These are phyloP conservation scores for Erpornis zantholeuca DNA, from an alignment of 2,113 vertebrate species.

Conservation along the genomic window DNA sequence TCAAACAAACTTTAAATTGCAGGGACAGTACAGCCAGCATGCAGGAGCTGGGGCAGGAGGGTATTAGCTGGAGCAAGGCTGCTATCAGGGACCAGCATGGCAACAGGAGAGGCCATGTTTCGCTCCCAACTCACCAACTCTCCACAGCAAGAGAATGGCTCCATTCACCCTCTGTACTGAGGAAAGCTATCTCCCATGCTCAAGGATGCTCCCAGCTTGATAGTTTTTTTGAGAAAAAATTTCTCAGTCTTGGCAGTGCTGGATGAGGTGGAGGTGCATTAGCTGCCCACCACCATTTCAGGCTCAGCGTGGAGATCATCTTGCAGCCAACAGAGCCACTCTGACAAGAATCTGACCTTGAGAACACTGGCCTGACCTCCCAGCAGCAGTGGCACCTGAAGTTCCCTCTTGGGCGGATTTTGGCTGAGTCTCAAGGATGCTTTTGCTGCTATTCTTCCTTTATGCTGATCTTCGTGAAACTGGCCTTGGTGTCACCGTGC, in stretches of 20 bases:
- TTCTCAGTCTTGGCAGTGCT: rapidly evolving
- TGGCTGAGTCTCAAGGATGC: neutral
- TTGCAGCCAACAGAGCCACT: neutral
- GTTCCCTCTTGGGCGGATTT: rapidly evolving
- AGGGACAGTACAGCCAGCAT: rapidly evolving
- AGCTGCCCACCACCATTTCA: neutral
- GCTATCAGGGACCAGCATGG: neutral
- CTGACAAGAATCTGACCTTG: neutral
- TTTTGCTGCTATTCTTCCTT: neutral
- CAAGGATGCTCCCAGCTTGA: neutral
- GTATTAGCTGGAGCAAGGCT: neutral
- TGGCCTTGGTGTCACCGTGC: neutral
- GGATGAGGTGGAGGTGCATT: rapidly evolving
- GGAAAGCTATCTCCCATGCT: neutral
- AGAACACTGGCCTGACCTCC: neutral
- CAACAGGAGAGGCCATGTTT: neutral
- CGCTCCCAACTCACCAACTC: rapidly evolving
- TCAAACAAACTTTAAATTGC: neutral
- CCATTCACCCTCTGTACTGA: rapidly evolving
- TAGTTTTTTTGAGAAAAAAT: neutral
- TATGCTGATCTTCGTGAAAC: neutral
- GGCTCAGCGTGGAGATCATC: rapidly evolving
- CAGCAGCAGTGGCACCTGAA: neutral
- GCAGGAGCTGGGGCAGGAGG: neutral
- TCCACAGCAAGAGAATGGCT: neutral